These are phyloP conservation scores for Bostrychus sinensis DNA, from an alignment of 2,113 vertebrate species.

Conservation along the genomic window DNA sequence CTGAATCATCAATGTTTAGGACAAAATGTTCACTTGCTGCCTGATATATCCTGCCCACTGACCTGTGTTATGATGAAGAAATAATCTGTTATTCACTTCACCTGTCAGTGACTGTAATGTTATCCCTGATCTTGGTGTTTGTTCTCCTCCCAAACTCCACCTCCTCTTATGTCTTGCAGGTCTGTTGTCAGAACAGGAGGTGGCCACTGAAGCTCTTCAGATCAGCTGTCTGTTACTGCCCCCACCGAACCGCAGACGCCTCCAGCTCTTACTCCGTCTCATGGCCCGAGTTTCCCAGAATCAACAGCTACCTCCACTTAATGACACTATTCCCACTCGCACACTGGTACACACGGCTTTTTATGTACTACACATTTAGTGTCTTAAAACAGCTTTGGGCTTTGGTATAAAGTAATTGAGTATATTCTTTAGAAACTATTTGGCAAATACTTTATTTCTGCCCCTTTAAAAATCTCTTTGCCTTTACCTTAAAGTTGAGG, in stretches of 20 bases:
- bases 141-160: neutral
- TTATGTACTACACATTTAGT: neutral
- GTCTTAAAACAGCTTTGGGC: neutral
- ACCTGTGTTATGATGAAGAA: too few species aligned
- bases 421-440: neutral
- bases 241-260: slow-evolving; percentile 66
- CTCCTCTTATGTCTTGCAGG: slow-evolving; percentile 44
- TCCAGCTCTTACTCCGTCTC: slow-evolving; percentile 71
- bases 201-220: slow-evolving; percentile 65
- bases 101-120: too few species aligned
- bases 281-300: slow-evolving; percentile 71
- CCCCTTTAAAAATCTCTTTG: neutral
- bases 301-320: slow-evolving; percentile 60
- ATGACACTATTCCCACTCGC: slow-evolving; percentile 62
- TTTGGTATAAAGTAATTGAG: neutral
- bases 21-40: too few species aligned
- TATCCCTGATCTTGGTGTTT: neutral
- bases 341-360: slow-evolving; percentile 58
- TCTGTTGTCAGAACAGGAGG: slow-evolving; percentile 56
- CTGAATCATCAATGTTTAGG: too few species aligned
- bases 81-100: too few species aligned
- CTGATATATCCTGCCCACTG: too few species aligned
- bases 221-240: slow-evolving; percentile 67
- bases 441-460: neutral
- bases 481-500: neutral